Conservation (phyloP, 2,113 vertebrate species). For the Siniperca knerii region DNA sequence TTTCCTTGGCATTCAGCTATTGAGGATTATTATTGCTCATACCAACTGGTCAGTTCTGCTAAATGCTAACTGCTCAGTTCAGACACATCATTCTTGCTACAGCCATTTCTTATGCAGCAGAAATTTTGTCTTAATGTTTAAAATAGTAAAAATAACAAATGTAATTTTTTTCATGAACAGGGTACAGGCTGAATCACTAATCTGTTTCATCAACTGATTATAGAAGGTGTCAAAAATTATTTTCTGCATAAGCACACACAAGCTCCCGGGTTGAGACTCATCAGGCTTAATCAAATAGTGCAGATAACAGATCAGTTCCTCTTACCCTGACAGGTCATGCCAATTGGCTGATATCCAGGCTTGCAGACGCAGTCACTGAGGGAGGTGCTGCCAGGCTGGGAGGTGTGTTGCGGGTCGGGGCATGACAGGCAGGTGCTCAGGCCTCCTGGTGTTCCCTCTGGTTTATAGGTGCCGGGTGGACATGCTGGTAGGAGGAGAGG, state of each 20-base stretch:
- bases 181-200: neutral
- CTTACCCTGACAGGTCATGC: conserved; percentile 90
- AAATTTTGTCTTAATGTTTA: neutral
- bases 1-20: neutral
- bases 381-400: conserved; percentile 92
- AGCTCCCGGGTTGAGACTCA: neutral
- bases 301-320: neutral
- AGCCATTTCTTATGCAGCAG: neutral
- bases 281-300: neutral
- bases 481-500: conserved; percentile 84
- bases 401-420: conserved; percentile 90
- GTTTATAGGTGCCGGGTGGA: conserved; percentile 94
- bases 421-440: conserved; percentile 89
- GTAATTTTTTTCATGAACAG: neutral
- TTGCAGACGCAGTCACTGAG: conserved; percentile 89
- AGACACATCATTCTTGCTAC: neutral
- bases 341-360: conserved; percentile 87
- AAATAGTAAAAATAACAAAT: neutral
- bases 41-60: neutral
- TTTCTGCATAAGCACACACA: neutral
- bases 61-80: neutral
- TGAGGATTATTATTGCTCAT: neutral
- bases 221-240: neutral
- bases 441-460: conserved; percentile 92
- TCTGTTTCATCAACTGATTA: neutral